Evolutionary conservation across 2,888 invertebrate species (phyloP).

Genomic region (Ganaspis brasiliensis): DNA sequence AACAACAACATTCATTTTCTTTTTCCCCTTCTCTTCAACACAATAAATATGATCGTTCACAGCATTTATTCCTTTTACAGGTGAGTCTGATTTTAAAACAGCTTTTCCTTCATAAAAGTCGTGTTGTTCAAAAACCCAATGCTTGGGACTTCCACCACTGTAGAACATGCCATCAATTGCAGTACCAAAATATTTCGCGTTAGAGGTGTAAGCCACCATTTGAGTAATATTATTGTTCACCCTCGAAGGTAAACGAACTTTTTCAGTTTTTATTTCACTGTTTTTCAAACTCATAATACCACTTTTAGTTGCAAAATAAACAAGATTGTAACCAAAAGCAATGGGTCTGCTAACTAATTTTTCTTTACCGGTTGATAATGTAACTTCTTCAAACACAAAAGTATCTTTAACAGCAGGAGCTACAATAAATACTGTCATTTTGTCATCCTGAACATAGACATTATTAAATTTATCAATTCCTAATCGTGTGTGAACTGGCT

Average conservation of each 20-base stretch:
- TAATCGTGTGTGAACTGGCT: background rate
- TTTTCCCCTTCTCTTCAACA: background rate
- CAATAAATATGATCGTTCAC: background rate
- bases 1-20: background rate
- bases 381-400: constrained; percentile 1
- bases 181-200: background rate
- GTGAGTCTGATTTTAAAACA: background rate
- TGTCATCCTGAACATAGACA: constrained; percentile 7
- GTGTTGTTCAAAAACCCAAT: background rate
- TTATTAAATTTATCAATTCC: constrained; percentile 8
- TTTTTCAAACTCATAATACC: background rate
- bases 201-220: background rate
- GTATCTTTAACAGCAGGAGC: background rate
- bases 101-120: background rate
- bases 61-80: background rate
- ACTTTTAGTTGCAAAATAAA: constrained; percentile 12
- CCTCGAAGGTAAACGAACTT: background rate
- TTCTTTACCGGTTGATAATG: background rate
- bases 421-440: background rate
- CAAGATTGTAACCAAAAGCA: background rate
- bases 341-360: constrained; percentile 1
- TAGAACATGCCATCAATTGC: background rate
- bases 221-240: background rate
- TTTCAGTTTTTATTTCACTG: background rate
- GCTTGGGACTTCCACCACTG: background rate